Base-by-base conservation (phyloP, 2,888 invertebrate genomes). In the Patella depressa region DNA sequence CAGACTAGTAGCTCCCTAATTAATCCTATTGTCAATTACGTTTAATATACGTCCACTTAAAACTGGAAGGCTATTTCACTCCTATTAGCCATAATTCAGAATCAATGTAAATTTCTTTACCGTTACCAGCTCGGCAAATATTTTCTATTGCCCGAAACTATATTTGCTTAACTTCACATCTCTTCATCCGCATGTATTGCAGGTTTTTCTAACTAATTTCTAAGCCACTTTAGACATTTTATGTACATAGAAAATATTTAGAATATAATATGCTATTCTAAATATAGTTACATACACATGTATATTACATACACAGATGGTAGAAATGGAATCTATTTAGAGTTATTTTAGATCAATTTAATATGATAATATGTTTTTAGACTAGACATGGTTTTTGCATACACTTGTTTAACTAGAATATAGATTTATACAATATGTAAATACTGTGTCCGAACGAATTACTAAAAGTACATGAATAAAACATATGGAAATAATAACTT, bases 41-140 rank as follows among this genome's bases (percentile, higher is more conserved):
- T 65, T 65, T 65, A 65, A 65, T 65, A 65, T 65, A 65, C 65
- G 19, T 65, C 65, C 65, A 65, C 65, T 65, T 65, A 65, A 65
- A 65, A 65, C 65, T 65, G 19, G 65, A 65, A 65, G 19, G 65
- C 65, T 65, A 65, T 65, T 65, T 65, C 65, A 24, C 65, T 65
- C 14, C 65, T 24, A 65, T 65, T 65, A 65, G 24, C 65, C 24
- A 65, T 65, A 65, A 65, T 65, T 65, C 11, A 14, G 19, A 65
- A 65, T 65, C 65, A 24, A 65, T 65, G 65, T 65, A 19, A 65
- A 65, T 24, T 24, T 65, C 65, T 65, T 65, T 65, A 65, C 24
- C 65, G 65, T 65, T 24, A 24, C 65, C 19, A 19, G 19, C 65
- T 65, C 65, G 65, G 24, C 65, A 65, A 65, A 65, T 65, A 65